phyloP scores from a whole-genome alignment of 1,140 invertebrate genomes.

The Araneus ventricosus region DNA sequence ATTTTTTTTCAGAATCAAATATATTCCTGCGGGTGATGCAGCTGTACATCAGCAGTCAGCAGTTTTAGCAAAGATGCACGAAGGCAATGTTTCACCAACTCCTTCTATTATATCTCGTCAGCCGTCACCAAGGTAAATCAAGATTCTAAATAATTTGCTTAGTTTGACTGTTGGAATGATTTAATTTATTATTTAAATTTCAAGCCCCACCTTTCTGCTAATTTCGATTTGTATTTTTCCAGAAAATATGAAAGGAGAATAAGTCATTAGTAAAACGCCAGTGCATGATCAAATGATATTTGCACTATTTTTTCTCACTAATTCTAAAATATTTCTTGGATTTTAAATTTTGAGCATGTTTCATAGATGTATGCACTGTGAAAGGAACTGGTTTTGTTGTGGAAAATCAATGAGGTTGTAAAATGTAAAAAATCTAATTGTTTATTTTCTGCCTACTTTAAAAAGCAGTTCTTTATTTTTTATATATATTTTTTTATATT shows the following conservation, averaged over 20 bases:
- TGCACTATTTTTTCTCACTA: too few species aligned
- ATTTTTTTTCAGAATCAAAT: slow-evolving; percentile 81
- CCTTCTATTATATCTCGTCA: slow-evolving; percentile 69
- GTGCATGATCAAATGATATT: neutral
- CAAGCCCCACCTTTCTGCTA: neutral
- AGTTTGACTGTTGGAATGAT: neutral
- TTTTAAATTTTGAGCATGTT: too few species aligned
- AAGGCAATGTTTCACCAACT: slow-evolving; percentile 74
- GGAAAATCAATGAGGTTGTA: too few species aligned
- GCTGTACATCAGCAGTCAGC: slow-evolving; percentile 80
- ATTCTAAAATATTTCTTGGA: too few species aligned
- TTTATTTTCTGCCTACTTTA: too few species aligned
- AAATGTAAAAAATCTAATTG: too few species aligned
- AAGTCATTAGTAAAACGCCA: neutral
- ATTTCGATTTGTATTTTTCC: neutral
- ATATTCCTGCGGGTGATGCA: slow-evolving; percentile 83
- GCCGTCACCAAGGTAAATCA: slow-evolving; percentile 67
- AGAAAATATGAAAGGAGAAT: neutral
- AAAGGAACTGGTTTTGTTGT: too few species aligned
- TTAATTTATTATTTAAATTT: neutral
- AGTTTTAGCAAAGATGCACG: slow-evolving; percentile 78
- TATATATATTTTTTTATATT: too few species aligned
- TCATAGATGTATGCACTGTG: too few species aligned
- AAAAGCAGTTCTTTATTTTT: too few species aligned
- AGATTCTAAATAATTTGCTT: neutral